These are phyloP conservation scores for Mantis religiosa DNA, from an alignment of 2,888 invertebrate species.

Conservation along the genomic window DNA sequence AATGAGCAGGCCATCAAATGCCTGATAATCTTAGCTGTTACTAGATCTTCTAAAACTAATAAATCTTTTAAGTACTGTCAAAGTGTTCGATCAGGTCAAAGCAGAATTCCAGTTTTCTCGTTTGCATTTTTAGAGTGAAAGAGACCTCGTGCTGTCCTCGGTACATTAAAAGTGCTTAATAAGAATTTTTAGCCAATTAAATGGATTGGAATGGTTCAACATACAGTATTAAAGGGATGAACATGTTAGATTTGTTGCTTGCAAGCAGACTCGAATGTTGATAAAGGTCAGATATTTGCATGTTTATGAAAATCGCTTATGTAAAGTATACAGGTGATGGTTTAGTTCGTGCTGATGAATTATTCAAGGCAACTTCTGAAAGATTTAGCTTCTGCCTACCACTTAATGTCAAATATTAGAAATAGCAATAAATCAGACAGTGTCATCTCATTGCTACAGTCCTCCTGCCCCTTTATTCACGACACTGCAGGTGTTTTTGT, in stretches of 20 bases:
- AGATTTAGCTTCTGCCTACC: neutral
- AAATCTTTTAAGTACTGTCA: neutral
- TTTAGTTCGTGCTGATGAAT: neutral
- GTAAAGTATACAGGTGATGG: neutral
- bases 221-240: neutral
- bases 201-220: neutral
- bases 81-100: neutral
- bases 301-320: neutral
- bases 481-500: too few relatives aligned
- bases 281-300: neutral
- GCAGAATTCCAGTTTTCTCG: neutral
- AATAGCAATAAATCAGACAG: neutral
- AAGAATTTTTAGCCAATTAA: neutral
- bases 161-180: neutral
- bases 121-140: neutral
- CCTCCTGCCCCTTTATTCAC: too few relatives aligned
- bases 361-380: neutral
- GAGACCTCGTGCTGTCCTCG: neutral
- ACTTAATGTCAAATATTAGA: neutral
- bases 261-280: neutral
- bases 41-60: neutral
- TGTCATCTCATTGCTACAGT: neutral
- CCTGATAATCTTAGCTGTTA: too few relatives aligned
- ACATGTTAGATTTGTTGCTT: neutral
- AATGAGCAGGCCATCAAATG: neutral